Conservation (phyloP, 2,888 invertebrate genomes). For the Cephus pulcher region DNA sequence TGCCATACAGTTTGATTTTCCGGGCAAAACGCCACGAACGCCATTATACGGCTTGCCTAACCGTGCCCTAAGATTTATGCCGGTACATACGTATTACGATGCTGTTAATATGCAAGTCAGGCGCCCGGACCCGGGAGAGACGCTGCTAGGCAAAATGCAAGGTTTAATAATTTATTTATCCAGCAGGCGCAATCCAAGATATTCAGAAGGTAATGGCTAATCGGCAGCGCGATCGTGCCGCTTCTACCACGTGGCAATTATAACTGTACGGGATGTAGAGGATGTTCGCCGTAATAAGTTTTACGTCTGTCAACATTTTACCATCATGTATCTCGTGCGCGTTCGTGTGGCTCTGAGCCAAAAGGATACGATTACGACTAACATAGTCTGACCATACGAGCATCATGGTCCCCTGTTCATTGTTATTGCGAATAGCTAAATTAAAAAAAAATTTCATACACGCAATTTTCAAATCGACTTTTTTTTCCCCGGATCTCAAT, state of each 20-base stretch:
- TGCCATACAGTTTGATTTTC: no score
- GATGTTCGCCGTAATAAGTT: neutral
- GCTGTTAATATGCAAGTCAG: slow-evolving; percentile 36
- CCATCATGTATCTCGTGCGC: no score
- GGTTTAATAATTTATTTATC: slow-evolving; percentile 47
- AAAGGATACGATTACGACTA: no score
- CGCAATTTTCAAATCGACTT: no score
- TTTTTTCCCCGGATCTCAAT: no score
- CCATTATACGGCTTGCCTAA: neutral
- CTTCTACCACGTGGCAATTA: slow-evolving; percentile 40
- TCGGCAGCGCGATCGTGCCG: slow-evolving; percentile 42
- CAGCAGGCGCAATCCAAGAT: slow-evolving; percentile 43
- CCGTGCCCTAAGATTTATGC: slow-evolving; percentile 28
- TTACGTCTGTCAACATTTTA: no score
- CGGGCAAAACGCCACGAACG: neutral
- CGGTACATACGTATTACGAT: slow-evolving; percentile 29
- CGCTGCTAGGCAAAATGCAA: neutral
- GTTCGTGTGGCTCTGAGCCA: no score
- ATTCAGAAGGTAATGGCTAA: slow-evolving; percentile 49
- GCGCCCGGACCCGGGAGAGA: neutral
- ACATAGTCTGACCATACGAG: no score
- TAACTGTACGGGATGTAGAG: slow-evolving; percentile 41
- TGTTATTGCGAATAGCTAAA: no score
- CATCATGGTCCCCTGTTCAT: no score
- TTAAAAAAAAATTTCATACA: no score